phyloP scores from a whole-genome alignment of 2,797 vertebrate species.

The Hylomyscus alleni region DNA sequence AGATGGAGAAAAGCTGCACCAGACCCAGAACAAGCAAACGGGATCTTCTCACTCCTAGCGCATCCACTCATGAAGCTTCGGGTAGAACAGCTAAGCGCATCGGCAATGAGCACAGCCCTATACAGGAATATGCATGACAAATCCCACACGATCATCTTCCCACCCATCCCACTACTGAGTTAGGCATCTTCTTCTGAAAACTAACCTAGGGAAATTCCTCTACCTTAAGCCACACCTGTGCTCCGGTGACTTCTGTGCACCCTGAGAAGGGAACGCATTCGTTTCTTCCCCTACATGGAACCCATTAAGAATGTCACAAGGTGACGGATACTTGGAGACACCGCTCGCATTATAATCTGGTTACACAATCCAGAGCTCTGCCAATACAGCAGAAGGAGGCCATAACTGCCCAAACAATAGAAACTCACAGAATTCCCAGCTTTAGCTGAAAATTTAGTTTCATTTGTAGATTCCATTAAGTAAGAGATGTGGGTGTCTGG shows the following conservation, averaged over 20 bases:
- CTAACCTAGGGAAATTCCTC: constrained; percentile 46
- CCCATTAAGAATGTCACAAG: constrained; percentile 47
- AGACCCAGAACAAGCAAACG: not conserved
- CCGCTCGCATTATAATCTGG: constrained; percentile 3
- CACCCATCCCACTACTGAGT: not conserved
- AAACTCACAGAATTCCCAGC: constrained; percentile 35
- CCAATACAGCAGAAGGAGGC: not conserved
- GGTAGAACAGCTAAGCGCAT: not conserved
- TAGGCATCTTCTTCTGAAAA: constrained; percentile 45
- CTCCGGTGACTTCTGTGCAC: constrained; percentile 50
- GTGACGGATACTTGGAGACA: constrained; percentile 30
- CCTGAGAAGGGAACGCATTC: not conserved
- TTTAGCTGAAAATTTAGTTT: constrained; percentile 49
- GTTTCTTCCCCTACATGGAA: not conserved
- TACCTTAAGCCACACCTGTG: constrained; percentile 20
- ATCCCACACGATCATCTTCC: not conserved
- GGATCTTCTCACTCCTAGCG: not conserved
- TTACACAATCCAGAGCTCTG: not conserved
- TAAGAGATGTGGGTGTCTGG: constrained; percentile 29
- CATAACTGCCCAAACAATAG: not conserved
- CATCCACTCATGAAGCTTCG: not conserved
- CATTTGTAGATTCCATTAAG: constrained; percentile 4
- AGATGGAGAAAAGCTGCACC: not conserved
- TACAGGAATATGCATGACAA: not conserved
- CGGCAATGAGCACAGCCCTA: not conserved